Evolutionary conservation across 2,113 vertebrate genomes (phyloP).

Genomic region (Scophthalmus maximus): DNA sequence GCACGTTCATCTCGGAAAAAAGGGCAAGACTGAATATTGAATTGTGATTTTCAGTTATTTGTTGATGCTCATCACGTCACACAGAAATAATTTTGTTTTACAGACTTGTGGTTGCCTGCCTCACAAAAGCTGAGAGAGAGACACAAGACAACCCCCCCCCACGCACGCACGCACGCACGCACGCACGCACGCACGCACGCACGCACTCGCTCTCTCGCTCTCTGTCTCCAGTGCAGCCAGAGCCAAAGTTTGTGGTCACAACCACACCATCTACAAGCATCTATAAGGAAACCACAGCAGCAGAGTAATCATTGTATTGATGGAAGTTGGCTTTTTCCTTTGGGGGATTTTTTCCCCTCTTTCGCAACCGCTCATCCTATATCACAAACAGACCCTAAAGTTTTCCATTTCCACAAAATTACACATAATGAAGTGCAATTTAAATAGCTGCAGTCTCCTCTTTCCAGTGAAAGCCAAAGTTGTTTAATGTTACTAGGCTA

Average conservation of each 20-base stretch:
- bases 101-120: constrained; percentile 63
- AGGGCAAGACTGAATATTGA: neutral
- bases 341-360: constrained; percentile 24
- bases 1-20: neutral
- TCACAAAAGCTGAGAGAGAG: constrained; percentile 49
- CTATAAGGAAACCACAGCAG: constrained; percentile 72
- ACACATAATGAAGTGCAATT: constrained; percentile 73
- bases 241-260: constrained; percentile 66
- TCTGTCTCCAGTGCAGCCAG: constrained; percentile 32
- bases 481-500: constrained; percentile 49
- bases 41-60: constrained; percentile 35
- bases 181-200: constrained; percentile 17
- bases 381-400: constrained; percentile 59
- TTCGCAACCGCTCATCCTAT: constrained; percentile 44
- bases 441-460: constrained; percentile 46
- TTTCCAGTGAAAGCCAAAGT: constrained; percentile 46
- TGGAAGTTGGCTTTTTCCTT: constrained; percentile 56
- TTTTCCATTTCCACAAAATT: constrained; percentile 75
- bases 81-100: constrained; percentile 69
- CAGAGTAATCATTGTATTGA: constrained; percentile 66
- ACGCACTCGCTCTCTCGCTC: too few species aligned
- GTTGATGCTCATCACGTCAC: constrained; percentile 52
- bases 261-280: constrained; percentile 69
- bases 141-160: too few species aligned
- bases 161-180: constrained; percentile 8